Conservation (phyloP, 2,888 invertebrate species). For the Lepidonotus clava region DNA sequence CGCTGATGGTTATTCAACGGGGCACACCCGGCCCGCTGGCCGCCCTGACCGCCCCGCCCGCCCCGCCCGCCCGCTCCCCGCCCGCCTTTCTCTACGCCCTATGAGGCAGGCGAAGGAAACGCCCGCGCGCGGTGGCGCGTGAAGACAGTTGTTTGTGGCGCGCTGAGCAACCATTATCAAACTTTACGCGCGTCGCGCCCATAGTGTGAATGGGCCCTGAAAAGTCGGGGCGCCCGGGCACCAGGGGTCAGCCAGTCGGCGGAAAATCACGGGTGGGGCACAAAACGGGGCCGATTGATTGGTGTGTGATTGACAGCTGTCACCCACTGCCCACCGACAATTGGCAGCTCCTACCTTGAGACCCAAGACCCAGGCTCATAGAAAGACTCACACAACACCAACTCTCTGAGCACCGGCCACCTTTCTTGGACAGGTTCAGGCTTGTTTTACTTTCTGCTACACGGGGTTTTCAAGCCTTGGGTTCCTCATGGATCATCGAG, state of each 20-base stretch:
- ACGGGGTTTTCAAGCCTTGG: too few relatives aligned
- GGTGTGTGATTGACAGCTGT: conserved; percentile 48
- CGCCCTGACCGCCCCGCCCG: background rate
- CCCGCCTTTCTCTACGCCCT: background rate
- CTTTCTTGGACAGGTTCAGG: too few relatives aligned
- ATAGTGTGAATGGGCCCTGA: background rate
- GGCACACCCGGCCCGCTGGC: background rate
- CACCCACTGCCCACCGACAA: background rate
- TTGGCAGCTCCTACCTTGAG: background rate
- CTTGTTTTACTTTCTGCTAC: too few relatives aligned
- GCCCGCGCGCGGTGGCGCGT: conserved; percentile 9
- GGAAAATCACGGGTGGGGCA: background rate
- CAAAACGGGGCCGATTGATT: conserved; percentile 22
- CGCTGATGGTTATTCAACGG: too few relatives aligned
- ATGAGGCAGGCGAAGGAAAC: background rate
- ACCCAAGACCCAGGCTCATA: too few relatives aligned
- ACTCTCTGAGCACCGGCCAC: too few relatives aligned
- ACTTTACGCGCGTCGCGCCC: background rate
- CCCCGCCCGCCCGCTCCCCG: background rate
- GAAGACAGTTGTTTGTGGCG: background rate
- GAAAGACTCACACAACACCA: too few relatives aligned
- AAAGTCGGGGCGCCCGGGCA: background rate
- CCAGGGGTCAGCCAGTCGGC: background rate
- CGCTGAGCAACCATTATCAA: conserved; percentile 16
- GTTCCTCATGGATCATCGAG: too few relatives aligned